Base-by-base conservation (phyloP, 2,113 vertebrate species). In the Oreochromis niloticus region DNA sequence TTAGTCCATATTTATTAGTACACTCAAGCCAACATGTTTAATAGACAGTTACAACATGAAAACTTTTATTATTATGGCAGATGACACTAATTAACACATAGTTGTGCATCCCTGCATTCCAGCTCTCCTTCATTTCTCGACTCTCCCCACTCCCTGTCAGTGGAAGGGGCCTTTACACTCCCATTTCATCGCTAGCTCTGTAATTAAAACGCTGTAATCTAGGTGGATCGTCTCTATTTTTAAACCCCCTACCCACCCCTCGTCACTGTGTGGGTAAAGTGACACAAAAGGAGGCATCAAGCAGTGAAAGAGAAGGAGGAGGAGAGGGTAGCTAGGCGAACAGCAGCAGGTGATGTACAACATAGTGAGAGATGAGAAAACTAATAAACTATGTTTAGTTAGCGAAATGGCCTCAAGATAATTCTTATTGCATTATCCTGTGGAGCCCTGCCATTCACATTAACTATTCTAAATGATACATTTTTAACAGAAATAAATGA, bases 191-290 rank as follows among this genome's bases (percentile, higher is more conserved):
- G 87, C 84, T 92, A 94, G 95, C 92, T 87, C 92, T 95, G 95
- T 96, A 96, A 97, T 97, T 97, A 97, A 97, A 97, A 92, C 85
- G 27, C 93, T 94, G 92, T 95, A 96, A 96, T 96, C 95, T 96
- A 92, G 93, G 94, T 89, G 91, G 89, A 93, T 94, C 84, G 91
- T 83, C 85, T 94, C 95, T 96, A 95, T 96, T 97, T 96, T 95
- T 96, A 95, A 95, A 24, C 16, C 5, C 13, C 41, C 41, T 13
- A 46, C 41, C 43, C 66, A 27, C 84, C 89, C 93, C 34, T 68
- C 34, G 85, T 94, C 92, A 91, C 46, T 66, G 84, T 90, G 95
- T 93, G 93, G 92, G 92, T 84, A 94, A 92, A 81, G 83, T 50
- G 91, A 90, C 88, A 93, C 93, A 94, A 93, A 93, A 85, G 82